A percentile compares a stretch with the other conserved stretches of the same genome.
phyloP scores from a whole-genome alignment of 2,113 vertebrate species.

The Oreochromis aureus region DNA sequence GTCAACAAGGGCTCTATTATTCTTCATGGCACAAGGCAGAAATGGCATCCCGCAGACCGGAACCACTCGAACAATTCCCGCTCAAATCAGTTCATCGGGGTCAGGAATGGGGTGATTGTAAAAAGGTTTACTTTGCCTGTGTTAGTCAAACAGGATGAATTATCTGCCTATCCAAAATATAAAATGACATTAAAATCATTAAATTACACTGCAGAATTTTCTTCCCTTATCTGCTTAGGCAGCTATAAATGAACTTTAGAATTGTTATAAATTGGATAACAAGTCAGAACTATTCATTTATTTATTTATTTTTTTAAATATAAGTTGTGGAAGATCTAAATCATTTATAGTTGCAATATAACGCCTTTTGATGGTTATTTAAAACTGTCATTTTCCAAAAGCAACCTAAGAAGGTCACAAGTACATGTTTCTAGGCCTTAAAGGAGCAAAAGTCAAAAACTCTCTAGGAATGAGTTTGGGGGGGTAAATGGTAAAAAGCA shows the following conservation, averaged over 20 bases:
- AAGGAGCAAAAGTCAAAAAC: not conserved
- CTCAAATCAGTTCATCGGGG: not conserved
- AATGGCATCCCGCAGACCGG: slow-evolving; percentile 1
- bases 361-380: not conserved
- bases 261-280: not conserved
- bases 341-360: rapidly evolving
- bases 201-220: not conserved
- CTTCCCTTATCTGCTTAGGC: not conserved
- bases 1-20: slow-evolving; percentile 64
- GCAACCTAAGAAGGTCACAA: not conserved
- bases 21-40: slow-evolving; percentile 59
- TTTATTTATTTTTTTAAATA: no score
- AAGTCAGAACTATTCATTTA: not conserved
- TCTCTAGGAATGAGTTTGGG: not conserved
- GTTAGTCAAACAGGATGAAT: not conserved
- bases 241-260: not conserved
- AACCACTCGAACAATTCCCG: not conserved
- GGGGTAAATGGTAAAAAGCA: not conserved
- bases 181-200: not conserved
- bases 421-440: not conserved
- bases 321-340: not conserved
- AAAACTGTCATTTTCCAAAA: not conserved
- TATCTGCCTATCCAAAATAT: rapidly evolving
- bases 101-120: not conserved
- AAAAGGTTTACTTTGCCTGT: not conserved